Percentiles rank a stretch among this genome's conserved stretches.
Conservation (phyloP, 2,113 vertebrate genomes). For the rat (Rattus norvegicus) region GRCr8 NC_086024.1:91346501-91347000, state of each 20-base stretch:
- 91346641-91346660: no score
- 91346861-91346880: background rate
- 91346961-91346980: background rate
- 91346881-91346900: background rate
- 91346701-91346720: background rate
- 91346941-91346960: background rate
- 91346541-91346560: background rate
- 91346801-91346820: background rate
- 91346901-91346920: background rate
- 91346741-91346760: background rate
- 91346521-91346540: background rate
- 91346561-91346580: background rate
- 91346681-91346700: slow-evolving; percentile 7
- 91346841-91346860: slow-evolving; percentile 8
- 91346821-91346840: background rate
- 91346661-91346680: background rate
- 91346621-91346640: background rate
- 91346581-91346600: background rate
- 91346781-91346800: background rate
- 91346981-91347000: background rate
- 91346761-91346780: background rate
- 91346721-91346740: background rate
- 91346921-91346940: background rate
- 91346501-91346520: background rate
- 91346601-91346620: background rate